Evolutionary conservation across 2,113 vertebrate genomes (phyloP).

Genomic region (Procapra przewalskii): DNA sequence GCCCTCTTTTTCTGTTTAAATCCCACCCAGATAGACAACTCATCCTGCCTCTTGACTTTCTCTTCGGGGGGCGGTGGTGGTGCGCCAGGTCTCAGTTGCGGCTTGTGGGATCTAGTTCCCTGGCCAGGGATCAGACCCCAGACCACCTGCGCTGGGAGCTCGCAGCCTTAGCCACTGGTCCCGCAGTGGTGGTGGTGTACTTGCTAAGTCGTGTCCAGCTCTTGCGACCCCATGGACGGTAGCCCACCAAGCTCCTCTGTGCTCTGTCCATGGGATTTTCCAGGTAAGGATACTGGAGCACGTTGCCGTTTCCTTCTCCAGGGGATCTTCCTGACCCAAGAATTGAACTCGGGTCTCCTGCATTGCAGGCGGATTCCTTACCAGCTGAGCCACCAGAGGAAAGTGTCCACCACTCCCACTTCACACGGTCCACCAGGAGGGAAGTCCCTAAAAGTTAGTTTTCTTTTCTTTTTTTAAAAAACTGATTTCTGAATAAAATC

Average conservation of each 20-base stretch:
- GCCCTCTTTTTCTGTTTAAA: neutral
- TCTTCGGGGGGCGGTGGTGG: accelerated
- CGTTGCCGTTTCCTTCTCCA: neutral
- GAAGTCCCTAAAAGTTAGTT: neutral
- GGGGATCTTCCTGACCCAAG: neutral
- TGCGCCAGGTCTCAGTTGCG: accelerated
- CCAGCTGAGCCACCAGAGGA: neutral
- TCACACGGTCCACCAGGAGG: neutral
- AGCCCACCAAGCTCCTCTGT: neutral
- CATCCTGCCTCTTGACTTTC: neutral
- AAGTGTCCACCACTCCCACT: neutral
- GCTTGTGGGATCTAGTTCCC: neutral
- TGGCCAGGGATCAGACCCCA: neutral
- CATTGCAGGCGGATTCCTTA: neutral
- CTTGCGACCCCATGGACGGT: neutral
- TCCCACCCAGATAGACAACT: neutral
- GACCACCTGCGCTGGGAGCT: neutral
- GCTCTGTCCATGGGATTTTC: neutral
- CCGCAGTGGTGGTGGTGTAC: neutral
- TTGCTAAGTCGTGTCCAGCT: neutral
- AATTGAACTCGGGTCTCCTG: neutral
- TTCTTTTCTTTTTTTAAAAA: neutral
- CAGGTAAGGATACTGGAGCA: neutral
- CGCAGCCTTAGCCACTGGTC: neutral
- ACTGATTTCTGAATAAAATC: neutral